phyloP scores from a whole-genome alignment of 2,797 vertebrate species.

The Rhinatrema bivittatum region DNA sequence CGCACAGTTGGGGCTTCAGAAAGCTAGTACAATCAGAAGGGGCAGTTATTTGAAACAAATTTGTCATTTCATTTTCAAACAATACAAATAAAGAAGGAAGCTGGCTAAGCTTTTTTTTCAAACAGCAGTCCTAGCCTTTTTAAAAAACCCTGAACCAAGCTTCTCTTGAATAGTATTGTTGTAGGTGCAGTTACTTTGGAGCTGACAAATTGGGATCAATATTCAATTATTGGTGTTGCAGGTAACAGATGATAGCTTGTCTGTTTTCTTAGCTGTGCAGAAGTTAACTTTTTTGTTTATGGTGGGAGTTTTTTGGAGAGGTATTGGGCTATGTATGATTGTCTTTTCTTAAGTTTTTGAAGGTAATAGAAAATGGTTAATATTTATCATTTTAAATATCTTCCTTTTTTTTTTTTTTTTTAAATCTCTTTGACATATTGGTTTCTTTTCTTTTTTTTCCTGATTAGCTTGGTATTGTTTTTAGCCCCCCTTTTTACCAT shows the following conservation, averaged over 20 bases:
- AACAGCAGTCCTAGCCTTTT: constrained; percentile 17
- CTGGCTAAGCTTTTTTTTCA: constrained; percentile 33
- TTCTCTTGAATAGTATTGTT: constrained; percentile 17
- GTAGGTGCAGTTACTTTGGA: constrained; percentile 43
- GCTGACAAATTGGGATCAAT: constrained; percentile 53
- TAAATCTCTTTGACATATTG: constrained; percentile 14
- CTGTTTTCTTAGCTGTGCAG: constrained; percentile 45
- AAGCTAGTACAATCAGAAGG: constrained; percentile 7
- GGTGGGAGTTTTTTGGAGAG: too few species aligned
- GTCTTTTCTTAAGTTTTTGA: too few species aligned
- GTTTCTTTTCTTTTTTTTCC: too few species aligned
- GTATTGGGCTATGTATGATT: too few species aligned
- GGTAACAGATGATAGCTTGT: constrained; percentile 44
- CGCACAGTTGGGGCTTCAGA: constrained; percentile 3
- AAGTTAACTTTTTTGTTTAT: too few species aligned
- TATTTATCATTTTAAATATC: constrained; percentile 24
- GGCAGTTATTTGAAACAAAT: constrained; percentile 19
- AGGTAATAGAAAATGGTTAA: constrained; percentile 19
- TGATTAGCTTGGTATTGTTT: too few species aligned
- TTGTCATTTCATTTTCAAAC: constrained; percentile 10
- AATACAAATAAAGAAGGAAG: constrained; percentile 18
- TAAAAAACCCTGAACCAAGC: neutral
- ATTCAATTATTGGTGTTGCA: constrained; percentile 53
- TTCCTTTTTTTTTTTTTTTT: constrained; percentile 40
- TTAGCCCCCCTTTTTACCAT: too few species aligned